These are phyloP conservation scores for Tauraco erythrolophus DNA, from an alignment of 2,113 vertebrate species.

Conservation along the genomic window DNA sequence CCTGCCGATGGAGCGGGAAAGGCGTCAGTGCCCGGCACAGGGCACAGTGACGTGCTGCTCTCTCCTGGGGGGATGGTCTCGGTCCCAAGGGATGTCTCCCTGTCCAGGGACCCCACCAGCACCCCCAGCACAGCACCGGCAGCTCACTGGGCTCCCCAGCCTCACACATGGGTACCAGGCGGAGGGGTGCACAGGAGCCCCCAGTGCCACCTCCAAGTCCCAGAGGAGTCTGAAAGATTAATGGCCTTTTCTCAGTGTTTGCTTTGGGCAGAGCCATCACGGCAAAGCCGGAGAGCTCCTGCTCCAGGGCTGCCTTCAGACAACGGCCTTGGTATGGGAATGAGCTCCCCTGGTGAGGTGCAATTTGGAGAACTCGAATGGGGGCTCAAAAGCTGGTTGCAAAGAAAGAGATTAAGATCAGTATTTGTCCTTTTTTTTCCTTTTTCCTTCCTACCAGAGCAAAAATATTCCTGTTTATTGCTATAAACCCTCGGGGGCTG, in stretches of 20 bases:
- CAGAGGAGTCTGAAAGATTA: neutral
- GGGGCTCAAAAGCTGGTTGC: neutral
- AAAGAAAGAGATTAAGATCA: slow-evolving; percentile 61
- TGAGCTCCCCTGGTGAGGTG: slow-evolving; percentile 40
- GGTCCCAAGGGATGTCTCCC: neutral
- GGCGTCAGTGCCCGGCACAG: fast-evolving
- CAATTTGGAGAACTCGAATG: slow-evolving; percentile 37
- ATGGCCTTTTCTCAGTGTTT: neutral
- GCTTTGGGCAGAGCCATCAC: neutral
- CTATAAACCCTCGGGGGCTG: slow-evolving; percentile 29
- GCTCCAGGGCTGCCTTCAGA: neutral
- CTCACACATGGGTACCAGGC: fast-evolving
- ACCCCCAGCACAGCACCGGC: neutral
- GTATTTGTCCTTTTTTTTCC: slow-evolving; percentile 23
- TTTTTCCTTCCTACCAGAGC: slow-evolving; percentile 46
- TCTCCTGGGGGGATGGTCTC: neutral
- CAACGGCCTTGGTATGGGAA: slow-evolving; percentile 3
- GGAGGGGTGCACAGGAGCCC: fast-evolving
- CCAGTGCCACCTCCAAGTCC: neutral
- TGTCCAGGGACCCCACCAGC: neutral
- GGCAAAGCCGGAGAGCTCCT: neutral
- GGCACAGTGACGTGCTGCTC: neutral
- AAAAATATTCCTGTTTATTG: slow-evolving; percentile 66
- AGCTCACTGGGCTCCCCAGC: neutral
- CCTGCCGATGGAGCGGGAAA: fast-evolving